Evolutionary conservation across 30 jellyfish, hydroid and myxozoan species (phyloP), one percentile per base, ranked within the genome.

Genomic region (Turritopsis rubra): DNA sequence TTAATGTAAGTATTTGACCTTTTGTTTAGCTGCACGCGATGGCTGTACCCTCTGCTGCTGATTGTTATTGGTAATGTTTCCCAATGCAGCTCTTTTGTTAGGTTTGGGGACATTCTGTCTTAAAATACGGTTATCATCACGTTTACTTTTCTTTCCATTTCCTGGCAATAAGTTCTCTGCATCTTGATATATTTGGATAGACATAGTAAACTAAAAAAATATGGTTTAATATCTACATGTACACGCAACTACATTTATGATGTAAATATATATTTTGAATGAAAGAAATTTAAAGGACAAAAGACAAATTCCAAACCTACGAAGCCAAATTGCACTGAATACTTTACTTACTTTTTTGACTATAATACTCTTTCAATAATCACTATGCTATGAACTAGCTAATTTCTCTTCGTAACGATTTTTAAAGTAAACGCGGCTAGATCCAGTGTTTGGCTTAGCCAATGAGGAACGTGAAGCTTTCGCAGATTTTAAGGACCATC

Each of bases 41-140:
- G 98, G 98, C 82, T 93, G 98, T n/a, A 76, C 86, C 66, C 98
- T 85, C 25, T 89, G 74, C n/a, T 79, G 94, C 8, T 87, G 89
- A 53, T 30, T 78, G 81, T 92, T 88, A 0, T 27, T 74, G 26
- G 83, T 90, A 19, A 90, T 90, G 20, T 85, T 90, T 65, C 97
- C 97, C n/a, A 90, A 85, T 16, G 97, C 97, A 21, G 89, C 93
- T 28, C 97, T 85, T 68, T 90, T 90, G 31, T 86, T 90, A 23
- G 97, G 97, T 77, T 90, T 90, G 41, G 90, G 96, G 85, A 85
- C 72, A 75, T 90, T 86, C 75, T 52, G 71, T 73, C 77, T 90
- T 31, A 83, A n/a, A 13, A 26, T 21, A 7, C 65, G 53, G 53
- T 29, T 20, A 28, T 90, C 97, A 29, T 86, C 94, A 23, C 85